Percentiles rank a stretch among this genome's conserved stretches.
phyloP scores from a whole-genome alignment of 1,140 invertebrate genomes.

The Diabrotica undecimpunctata region DNA sequence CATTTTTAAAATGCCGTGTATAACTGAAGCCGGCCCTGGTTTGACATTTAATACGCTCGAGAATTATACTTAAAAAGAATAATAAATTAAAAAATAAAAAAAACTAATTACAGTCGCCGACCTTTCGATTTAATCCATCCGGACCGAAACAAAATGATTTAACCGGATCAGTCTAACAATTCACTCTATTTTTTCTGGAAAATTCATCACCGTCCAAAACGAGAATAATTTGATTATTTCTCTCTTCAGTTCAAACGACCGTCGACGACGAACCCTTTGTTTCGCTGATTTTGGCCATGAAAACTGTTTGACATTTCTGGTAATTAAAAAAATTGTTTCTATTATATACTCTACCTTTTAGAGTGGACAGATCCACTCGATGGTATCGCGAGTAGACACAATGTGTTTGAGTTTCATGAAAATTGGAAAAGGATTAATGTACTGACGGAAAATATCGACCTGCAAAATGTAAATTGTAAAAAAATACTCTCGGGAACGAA shows the following conservation, averaged over 20 bases:
- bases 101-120: neutral
- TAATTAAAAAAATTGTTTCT: neutral
- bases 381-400: neutral
- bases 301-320: neutral
- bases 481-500: too few relatives aligned
- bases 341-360: neutral
- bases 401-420: neutral
- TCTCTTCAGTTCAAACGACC: neutral
- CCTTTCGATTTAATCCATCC: neutral
- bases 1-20: too few relatives aligned
- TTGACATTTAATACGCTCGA: too few relatives aligned
- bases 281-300: neutral
- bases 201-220: conserved; percentile 2
- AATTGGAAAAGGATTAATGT: neutral
- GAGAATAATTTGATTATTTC: conserved; percentile 3
- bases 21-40: too few relatives aligned
- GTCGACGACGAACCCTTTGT: neutral
- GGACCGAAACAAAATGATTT: neutral
- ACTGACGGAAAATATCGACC: neutral
- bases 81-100: neutral
- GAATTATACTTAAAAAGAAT: neutral
- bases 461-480: too few relatives aligned
- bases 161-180: neutral
- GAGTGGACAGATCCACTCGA: neutral
- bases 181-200: neutral